These are phyloP conservation scores for Leptinotarsa texana DNA, from an alignment of 1,140 invertebrate species.

Conservation along the genomic window DNA sequence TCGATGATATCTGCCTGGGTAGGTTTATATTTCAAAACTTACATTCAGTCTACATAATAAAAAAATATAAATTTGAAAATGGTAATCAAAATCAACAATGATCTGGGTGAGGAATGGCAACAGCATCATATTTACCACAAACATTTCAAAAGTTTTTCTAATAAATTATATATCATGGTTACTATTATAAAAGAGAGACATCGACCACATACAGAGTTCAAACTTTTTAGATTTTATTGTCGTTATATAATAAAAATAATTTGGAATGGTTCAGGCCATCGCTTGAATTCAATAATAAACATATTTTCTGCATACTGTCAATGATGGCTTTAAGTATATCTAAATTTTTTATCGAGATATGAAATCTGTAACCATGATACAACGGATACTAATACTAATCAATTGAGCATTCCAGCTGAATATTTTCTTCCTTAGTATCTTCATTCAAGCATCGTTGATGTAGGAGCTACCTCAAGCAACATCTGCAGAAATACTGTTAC, in stretches of 20 bases:
- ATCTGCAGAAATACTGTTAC: constrained; percentile 89
- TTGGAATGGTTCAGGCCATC: constrained; percentile 26
- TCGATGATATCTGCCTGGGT: too few relatives aligned
- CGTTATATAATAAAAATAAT: constrained; percentile 9
- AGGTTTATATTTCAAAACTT: neutral
- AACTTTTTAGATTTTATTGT: constrained; percentile 32
- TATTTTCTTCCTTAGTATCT: neutral
- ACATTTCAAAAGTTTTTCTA: constrained; percentile 33
- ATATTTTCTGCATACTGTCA: too few relatives aligned
- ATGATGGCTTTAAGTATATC: too few relatives aligned
- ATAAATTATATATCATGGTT: constrained; percentile 38
- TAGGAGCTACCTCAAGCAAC: constrained; percentile 88
- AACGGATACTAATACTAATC: neutral
- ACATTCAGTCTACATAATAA: constrained; percentile 19
- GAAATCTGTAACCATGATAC: constrained; percentile 33
- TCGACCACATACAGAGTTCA: constrained; percentile 27
- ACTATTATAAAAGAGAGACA: constrained; percentile 28
- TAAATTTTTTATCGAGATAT: too few relatives aligned
- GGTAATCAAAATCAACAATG: constrained; percentile 33
- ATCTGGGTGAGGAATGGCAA: constrained; percentile 43
- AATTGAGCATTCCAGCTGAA: constrained; percentile 2
- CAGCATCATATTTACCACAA: constrained; percentile 32
- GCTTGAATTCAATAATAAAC: too few relatives aligned
- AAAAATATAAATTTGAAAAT: constrained; percentile 31
- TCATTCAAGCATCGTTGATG: constrained; percentile 68